Base-by-base conservation (phyloP, 2,888 invertebrate species). In the Rhimphoctona megacephalus region DNA sequence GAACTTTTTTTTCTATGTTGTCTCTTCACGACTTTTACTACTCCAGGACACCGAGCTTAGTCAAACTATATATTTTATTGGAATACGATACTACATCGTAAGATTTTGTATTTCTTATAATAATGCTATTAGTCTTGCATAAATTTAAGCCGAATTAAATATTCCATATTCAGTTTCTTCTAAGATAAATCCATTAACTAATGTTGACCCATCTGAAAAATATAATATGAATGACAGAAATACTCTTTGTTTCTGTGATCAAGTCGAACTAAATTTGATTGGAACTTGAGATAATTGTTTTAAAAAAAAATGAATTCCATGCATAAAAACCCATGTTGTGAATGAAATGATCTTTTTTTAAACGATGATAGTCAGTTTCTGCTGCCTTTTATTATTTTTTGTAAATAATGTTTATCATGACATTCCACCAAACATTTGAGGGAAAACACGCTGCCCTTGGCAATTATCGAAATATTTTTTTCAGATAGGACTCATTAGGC, bases 51-150 rank as follows among this genome's bases (percentile, higher is more conserved):
- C n/a, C 25, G 14, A 14, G 43, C 25, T 11, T 25, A 43, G 11
- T 11, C 43, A 25, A 14, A 43, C 11, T 4, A n/a, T 1, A 67
- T 67, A 67, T 67, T 22, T n/a, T 14, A n/a, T 22, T 11, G 14
- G 67, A 22, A 14, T 36, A 67, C 36, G 39, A 67, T 67, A 25
- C 67, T 67, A 67, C 39, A 67, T 67, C 67, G 4, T 39, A 9
- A 67, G 67, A 7, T 39, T 19, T n/a, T 1, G 1, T 39, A 67
- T 36, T 39, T 67, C 19, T 33, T 19, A 19, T 19, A 66, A 36
- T 36, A 36, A 66, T 66, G 1, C 2, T 25, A 33, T 49, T 7
- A 39, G 39, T 39, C 39, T 39, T 39, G 39, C 39, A 39, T 70
- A 17, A 30, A 19, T 17, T 66, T 6, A 19, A 66, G 17, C 33